Base-by-base conservation (phyloP, 2,888 invertebrate genomes). In the Meta bourneti region DNA sequence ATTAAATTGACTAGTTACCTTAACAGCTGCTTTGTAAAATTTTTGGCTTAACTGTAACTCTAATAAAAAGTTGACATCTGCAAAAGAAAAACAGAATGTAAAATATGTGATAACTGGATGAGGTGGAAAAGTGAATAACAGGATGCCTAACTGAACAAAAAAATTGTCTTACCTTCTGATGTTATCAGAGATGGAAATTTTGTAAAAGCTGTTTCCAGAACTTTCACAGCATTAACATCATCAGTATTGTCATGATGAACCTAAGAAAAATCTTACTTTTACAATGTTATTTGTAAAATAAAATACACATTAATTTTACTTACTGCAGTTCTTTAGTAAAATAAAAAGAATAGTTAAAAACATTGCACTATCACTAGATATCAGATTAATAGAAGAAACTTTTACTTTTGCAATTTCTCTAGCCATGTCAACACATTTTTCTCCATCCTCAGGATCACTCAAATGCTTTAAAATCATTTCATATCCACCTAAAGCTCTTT, bases 11-110 rank as follows among this genome's bases (percentile, higher is more conserved):
- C 34, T 34, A 34, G 34, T 81, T 87, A 93, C 91, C 77, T 93
- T 92, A 71, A 84, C 71, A 70, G 89, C 91, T 52, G 74, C 80
- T 89, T 83, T 92, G 20, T 86, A 86, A 49, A 78, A 52, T 72
- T 93, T 91, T 54, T 91, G 79, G 16, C 71, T 95, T 88, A 98
- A 96, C 9, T 98, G 95, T 52, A 98, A 95, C 94, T 98, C 98
- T 70, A 98, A 95, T 94, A 97, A 97, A 90, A 98, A 96, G 95
- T 98, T 98, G 7, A 97, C 96, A 94, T 98, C 97, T 95, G 97
- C 96, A 93, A 61, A 61, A 61, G 61, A 61, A 16, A 61, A 61
- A 4, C 5, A 16, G 7, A 8, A 61, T 34, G 34, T 34, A 34
- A 34, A 86, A 52, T 7, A 52, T 20, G 51, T 2, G 94, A 49